Base-by-base conservation (phyloP, 2,888 invertebrate genomes). In the Abrostola triplasia region DNA sequence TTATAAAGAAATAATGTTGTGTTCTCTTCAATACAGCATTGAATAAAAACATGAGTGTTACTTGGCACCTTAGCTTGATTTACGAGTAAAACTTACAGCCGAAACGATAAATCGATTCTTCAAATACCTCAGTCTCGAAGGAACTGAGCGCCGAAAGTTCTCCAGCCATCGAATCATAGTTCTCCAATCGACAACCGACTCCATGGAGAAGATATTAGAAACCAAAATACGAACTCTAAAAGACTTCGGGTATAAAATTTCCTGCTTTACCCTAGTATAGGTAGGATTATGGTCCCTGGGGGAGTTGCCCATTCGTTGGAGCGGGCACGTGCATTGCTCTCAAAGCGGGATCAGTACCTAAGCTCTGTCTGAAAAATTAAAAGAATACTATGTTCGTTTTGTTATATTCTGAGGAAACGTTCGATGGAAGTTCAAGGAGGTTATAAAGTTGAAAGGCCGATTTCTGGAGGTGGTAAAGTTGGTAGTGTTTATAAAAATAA, bases 351-450 rank as follows among this genome's bases (percentile, higher is more conserved):
- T 84, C 83, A 81, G 67, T 65, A 61, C 71, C 56, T 80, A 80
- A 84, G 79, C 85, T 80, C 79, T 79, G 63, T 69, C 70, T 76
- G 79, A 82, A 84, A 85, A 85, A 85, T 84, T 84, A 85, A 85
- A 84, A 83, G 78, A 77, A 82, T 70, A 70, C 67, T 68, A 63
- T 60, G 70, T 70, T 64, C 64, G 42, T 64, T 67, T 72, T 68
- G 58, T 63, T 67, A 66, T 71, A 47, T 61, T 70, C 60, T 49
- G 36, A 44, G 36, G 53, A 48, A 63, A 62, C 69, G 67, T 55
- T 70, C 42, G 24, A 65, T 59, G 79, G 65, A 44, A 72, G 65
- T 64, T 64, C 58, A 49, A 59, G 38, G 64, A 70, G 50, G 48
- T 70, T 59, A 54, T 72, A 48, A 58, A 55, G 62, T 50, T 40